Evolutionary conservation across 2,113 vertebrate species (phyloP), one percentile per base, ranked within the genome.

Genomic region (Mugil cephalus): DNA sequence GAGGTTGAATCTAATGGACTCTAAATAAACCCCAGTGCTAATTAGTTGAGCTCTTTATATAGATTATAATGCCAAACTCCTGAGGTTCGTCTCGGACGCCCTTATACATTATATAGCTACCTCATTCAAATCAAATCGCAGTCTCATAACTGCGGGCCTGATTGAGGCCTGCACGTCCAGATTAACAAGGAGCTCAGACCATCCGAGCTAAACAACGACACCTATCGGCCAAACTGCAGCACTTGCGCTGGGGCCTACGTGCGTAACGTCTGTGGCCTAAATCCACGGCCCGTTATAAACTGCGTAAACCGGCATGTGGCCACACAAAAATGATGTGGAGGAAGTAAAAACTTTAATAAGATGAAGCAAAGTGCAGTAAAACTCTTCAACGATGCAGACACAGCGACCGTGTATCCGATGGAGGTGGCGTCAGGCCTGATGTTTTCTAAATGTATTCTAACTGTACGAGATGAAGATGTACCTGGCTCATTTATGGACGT

Each of bases 161-260:
- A 30, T 34, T 21, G 4, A 56, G 66, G 53, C 43, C 66, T 13
- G 18, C 51, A 21, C 0, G 46, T 30, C 34, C 53, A n/a, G 14
- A 13, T 34, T 1, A 58, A 42, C 10, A 21, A 12, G 17, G 1
- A 24, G 51, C 18, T 35, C 24, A 54, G 30, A 6, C 3, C 4
- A 51, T 11, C 15, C 1, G 79, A 53, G 69, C 43, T 46, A 67
- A 88, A 91, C 83, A 90, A 85, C 47, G 93, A 43, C 93, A 91
- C 65, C 85, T 74, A 74, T 80, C 46, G 92, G 82, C 58, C 1
- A 17, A 48, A 30, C 5, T 35, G 59, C 40, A 59, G 39, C 13
- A 72, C 52, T 69, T 55, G 1, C 13, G 40, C 56, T 47, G 19
- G 10, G 83, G 77, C 87, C 87, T 69, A 54, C 36, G 35, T 17